Evolutionary conservation across 1,140 invertebrate genomes (phyloP), one percentile per base, ranked within the genome.

Genomic region (Pollicipes pollicipes): DNA sequence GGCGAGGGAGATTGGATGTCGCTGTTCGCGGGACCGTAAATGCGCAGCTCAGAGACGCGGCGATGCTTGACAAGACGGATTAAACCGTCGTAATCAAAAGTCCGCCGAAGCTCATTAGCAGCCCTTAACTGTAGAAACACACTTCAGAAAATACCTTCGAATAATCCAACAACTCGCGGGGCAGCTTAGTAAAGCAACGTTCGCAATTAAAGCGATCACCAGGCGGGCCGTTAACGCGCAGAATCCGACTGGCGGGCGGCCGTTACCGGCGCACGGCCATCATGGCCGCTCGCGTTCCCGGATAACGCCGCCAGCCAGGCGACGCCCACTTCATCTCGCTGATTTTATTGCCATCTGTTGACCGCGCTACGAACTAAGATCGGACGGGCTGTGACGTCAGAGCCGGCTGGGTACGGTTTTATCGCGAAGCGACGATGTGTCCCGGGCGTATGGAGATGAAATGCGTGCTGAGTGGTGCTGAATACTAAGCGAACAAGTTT

Each of bases 271-370:
- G n/a, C n/a, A n/a, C n/a, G 45, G 45, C 45, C 45, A 58, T 58
- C 6, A 58, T 58, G 45, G 45, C 45, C 45, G 45, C 2, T 21
- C 45, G 45, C 21, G 45, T 58, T 58, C 45, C 45, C 45, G 45
- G 45, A 58, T 58, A 10, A 58, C 45, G 45, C 45, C 45, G 45
- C 45, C 45, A 21, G 45, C 45, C 45, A 17, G 45, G 13, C 45
- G 45, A 21, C 45, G 45, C 45, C 45, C 45, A 58, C 45, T n/a
- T 58, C 45, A 58, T 58, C 45, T 58, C 45, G 10, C 45, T 2
- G 45, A 58, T 58, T 58, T 58, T 58, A 58, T 58, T 58, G 45
- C 45, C 45, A 58, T 58, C 45, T 58, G 45, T 58, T 58, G 45
- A 58, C 45, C 24, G 45, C 45, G 45, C 13, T 21, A 58, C 45